A percentile compares a stretch with the other conserved stretches of the same genome.
Conservation (phyloP, 2,888 invertebrate species). For the Cheilosia impressa region DNA sequence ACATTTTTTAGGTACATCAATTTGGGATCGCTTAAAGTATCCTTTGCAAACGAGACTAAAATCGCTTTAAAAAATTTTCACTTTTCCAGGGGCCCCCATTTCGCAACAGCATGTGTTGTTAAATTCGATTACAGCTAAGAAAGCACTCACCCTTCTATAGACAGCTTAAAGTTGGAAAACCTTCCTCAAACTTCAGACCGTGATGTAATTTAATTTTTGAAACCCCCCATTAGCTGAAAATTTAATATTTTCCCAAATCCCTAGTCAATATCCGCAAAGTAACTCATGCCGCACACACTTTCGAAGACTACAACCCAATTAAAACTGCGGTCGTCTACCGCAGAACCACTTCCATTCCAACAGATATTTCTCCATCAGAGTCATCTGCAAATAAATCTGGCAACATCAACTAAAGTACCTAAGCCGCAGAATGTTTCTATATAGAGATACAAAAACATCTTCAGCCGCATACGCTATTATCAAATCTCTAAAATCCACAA, state of each 20-base stretch:
- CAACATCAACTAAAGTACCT: slow-evolving; percentile 28
- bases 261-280: slow-evolving; percentile 9
- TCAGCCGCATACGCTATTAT: slow-evolving; percentile 25
- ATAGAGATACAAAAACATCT: slow-evolving; percentile 1
- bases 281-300: slow-evolving; percentile 1
- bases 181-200: too few relatives aligned
- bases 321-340: slow-evolving; percentile 45
- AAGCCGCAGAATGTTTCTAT: neutral
- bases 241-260: slow-evolving; percentile 32
- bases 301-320: slow-evolving; percentile 42
- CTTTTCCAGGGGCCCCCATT: too few relatives aligned
- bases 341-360: slow-evolving; percentile 39
- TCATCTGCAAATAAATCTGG: slow-evolving; percentile 17
- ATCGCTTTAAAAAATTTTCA: too few relatives aligned
- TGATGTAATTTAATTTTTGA: too few relatives aligned
- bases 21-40: too few relatives aligned
- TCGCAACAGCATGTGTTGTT: too few relatives aligned
- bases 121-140: neutral
- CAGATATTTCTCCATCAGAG: slow-evolving; percentile 12
- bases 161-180: too few relatives aligned
- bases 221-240: slow-evolving; percentile 3
- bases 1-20: too few relatives aligned
- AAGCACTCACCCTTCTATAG: neutral
- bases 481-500: slow-evolving; percentile 43
- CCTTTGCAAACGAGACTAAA: too few relatives aligned